phyloP scores from a whole-genome alignment of 2,797 vertebrate genomes.

The Neosilurus hyrtlii region DNA sequence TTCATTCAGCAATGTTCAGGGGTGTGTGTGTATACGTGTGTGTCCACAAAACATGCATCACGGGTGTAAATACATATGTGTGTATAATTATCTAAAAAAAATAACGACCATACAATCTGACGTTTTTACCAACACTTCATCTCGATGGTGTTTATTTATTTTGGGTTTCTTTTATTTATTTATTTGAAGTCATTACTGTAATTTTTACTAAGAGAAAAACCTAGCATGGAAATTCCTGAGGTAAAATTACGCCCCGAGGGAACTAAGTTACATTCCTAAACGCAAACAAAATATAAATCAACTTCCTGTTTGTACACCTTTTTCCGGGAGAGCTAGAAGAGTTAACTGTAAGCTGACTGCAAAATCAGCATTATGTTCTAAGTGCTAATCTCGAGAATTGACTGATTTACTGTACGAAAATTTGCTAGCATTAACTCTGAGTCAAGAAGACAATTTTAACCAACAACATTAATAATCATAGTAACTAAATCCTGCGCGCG shows the following conservation, averaged over 20 bases:
- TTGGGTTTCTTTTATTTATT: too few relatives aligned
- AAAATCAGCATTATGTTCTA: not conserved
- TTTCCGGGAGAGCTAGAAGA: not conserved
- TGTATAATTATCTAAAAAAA: too few relatives aligned
- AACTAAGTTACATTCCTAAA: not conserved
- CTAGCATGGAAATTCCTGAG: not conserved
- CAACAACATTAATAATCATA: not conserved
- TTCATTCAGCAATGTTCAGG: not conserved
- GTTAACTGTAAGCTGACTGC: not conserved
- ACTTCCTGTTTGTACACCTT: conserved; percentile 2
- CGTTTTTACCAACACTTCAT: too few relatives aligned
- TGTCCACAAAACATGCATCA: not conserved
- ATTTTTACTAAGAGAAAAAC: not conserved
- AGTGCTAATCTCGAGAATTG: not conserved
- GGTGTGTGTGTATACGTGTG: not conserved
- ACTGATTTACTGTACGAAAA: not conserved
- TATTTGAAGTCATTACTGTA: not conserved
- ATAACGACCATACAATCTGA: too few relatives aligned
- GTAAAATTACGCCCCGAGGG: too few relatives aligned
- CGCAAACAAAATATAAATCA: not conserved
- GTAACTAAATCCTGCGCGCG: not conserved
- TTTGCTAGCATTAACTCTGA: not conserved
- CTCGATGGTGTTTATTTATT: not conserved
- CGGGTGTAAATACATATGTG: not conserved
- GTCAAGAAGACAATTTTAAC: not conserved